Base-by-base conservation (phyloP, 2,113 vertebrate genomes). In the Lasiurus cinereus region DNA sequence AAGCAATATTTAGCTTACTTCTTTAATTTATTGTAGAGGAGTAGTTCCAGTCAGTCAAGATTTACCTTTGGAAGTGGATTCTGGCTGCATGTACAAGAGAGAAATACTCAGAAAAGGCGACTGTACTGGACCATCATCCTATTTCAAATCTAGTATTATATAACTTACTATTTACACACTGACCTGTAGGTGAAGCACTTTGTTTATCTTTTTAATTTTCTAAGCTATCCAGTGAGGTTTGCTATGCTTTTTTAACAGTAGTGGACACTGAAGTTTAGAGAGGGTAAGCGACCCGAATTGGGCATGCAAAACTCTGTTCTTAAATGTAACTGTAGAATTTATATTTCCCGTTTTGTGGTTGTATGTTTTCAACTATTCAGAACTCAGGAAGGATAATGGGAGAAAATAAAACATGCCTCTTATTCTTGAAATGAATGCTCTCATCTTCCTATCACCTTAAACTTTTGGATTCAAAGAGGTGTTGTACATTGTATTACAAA, bases 1-100 rank as follows among this genome's bases (percentile, higher is more conserved):
- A 95, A 88, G 19, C n/a, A 91, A 54, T 88, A 52, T 82, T 91
- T 94, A 72, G 62, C 73, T 80, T 87, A 36, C n/a, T 62, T 31
- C 11, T 92, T 92, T 69, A 62, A 67, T 90, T 21, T 88, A 74
- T 43, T 56, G 21, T 83, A 82, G 33, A 66, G 0, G 33, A 66
- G 0, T 79, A 50, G 18, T 79, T 88, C 29, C 46, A 86, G 4
- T 83, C 94, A 92, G 43, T 92, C 79, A 52, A 93, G 43, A 3
- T 39, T 93, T 88, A 79, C 33, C 22, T 72, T 88, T 54, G 78
- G 10, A 90, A 83, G 36, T 88, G 19, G n/a, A 62, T 93, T 74
- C 54, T 83, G 43, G 21, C 56, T 90, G 54, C 29, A 15, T 83
- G 19, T 93, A 10, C 33, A 83, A 15, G 39, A 82, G n/a, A 64